Base-by-base conservation (phyloP, 1,140 invertebrate genomes). In the Ganaspis sp. region DNA sequence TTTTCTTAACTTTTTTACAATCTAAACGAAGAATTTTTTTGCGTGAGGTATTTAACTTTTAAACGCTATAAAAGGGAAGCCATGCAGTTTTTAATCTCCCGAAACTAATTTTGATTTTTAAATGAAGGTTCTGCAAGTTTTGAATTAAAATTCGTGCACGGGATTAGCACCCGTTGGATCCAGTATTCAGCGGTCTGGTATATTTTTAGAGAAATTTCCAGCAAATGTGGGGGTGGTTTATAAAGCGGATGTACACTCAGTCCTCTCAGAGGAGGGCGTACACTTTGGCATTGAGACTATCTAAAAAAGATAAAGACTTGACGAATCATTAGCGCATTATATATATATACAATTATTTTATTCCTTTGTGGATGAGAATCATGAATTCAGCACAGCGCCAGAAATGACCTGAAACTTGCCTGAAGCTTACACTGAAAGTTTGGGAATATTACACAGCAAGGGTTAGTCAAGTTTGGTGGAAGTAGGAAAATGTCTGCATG, bases 171-270 rank as follows among this genome's bases (percentile, higher is more conserved):
- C 23, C 58, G 23, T n/a, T 64, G 23, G 12, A 17, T 72, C 6
- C 9, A 42, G 1, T 72, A 26, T n/a, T 74, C 72, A 19, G 54
- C 17, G 37, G 49, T 12, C 9, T 21, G 0, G 69, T 69, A 23
- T 82, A 84, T 80, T 80, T 85, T 83, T 81, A 77, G 76, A 84
- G 77, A 64, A 75, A 77, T 83, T 81, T 81, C 42, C 38, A 70
- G 38, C 26, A 70, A 53, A 15, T 19, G 45, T 76, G 84, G 78
- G 80, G 82, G 80, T 84, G 80, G 71, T 75, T 73, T 75, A 69
- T 70, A 70, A 69, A 78, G 54, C 83, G 86, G 84, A 86, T 84
- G 82, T 81, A 83, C 73, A 81, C 72, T 85, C 78, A 84, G 73
- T 73, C 73, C n/a, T 49, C 38, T 76, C 40, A 70, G 81, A 74